Percentiles rank a stretch among this genome's conserved stretches.
These are phyloP conservation scores for Mellilla xanthometata DNA, from an alignment of 2,888 invertebrate genomes.

Conservation along the genomic window DNA sequence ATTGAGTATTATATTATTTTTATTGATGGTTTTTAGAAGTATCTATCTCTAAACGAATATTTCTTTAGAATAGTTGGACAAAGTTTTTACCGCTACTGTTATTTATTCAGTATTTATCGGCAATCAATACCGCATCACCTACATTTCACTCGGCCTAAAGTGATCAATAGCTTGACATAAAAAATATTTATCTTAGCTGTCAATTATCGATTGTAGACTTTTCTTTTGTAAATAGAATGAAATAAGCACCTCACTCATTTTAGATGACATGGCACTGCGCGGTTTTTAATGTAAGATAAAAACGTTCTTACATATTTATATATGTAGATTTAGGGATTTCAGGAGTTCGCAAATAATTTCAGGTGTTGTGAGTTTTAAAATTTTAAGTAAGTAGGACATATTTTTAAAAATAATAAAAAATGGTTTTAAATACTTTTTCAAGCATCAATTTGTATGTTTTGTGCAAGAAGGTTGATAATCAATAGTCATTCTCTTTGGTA, in stretches of 20 bases:
- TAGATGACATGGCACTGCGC: too few relatives aligned
- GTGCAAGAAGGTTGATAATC: too few relatives aligned
- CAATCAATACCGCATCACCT: neutral
- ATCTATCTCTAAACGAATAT: slow-evolving; percentile 5
- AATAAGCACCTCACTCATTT: too few relatives aligned
- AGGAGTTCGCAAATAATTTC: too few relatives aligned
- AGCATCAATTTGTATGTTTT: too few relatives aligned
- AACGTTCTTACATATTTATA: too few relatives aligned
- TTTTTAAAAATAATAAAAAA: too few relatives aligned
- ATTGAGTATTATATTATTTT: slow-evolving; percentile 55
- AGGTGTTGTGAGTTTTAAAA: too few relatives aligned
- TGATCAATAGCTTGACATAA: neutral
- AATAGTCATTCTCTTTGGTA: slow-evolving; percentile 39
- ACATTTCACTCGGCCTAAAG: neutral
- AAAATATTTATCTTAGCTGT: neutral
- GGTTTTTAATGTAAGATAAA: too few relatives aligned
- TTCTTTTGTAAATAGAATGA: neutral
- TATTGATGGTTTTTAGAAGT: slow-evolving; percentile 48
- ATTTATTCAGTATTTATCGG: neutral
- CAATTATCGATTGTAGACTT: slow-evolving; percentile 1
- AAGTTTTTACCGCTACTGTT: neutral
- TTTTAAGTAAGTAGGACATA: too few relatives aligned
- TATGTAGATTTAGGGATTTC: too few relatives aligned
- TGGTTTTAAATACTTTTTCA: too few relatives aligned
- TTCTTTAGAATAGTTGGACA: neutral